Conservation (phyloP, 2,113 vertebrate species). For the Cynocephalus volans region DNA sequence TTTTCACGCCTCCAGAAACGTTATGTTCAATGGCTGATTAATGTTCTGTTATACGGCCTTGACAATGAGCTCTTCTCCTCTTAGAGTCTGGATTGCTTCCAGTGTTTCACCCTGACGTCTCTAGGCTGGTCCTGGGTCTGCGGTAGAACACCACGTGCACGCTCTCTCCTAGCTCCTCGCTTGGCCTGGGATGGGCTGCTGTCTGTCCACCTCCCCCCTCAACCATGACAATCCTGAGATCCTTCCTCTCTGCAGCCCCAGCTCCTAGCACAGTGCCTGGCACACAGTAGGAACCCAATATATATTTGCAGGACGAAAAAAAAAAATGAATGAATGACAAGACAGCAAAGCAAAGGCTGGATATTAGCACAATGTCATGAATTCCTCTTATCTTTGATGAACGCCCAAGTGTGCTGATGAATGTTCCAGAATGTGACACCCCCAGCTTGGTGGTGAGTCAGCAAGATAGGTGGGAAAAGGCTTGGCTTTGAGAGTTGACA, state of each 20-base stretch:
- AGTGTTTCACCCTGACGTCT: neutral
- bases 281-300: neutral
- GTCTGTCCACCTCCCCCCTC: neutral
- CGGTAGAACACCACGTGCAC: too few species aligned
- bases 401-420: neutral
- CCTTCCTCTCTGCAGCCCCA: neutral
- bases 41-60: fast-evolving
- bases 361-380: too few species aligned
- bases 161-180: fast-evolving
- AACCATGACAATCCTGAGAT: neutral
- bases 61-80: neutral
- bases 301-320: neutral
- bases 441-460: neutral
- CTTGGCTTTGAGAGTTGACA: fast-evolving
- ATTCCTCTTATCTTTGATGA: neutral
- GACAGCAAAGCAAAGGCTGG: neutral
- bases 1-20: neutral
- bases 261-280: neutral
- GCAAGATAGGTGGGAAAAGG: neutral
- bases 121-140: neutral
- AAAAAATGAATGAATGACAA: neutral
- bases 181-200: neutral
- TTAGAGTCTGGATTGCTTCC: neutral
- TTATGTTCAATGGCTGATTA: neutral
- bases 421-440: neutral